These are phyloP conservation scores for Zoanthus solanderi DNA, from an alignment of 92 coral and sea anemone genomes.

Conservation along the genomic window DNA sequence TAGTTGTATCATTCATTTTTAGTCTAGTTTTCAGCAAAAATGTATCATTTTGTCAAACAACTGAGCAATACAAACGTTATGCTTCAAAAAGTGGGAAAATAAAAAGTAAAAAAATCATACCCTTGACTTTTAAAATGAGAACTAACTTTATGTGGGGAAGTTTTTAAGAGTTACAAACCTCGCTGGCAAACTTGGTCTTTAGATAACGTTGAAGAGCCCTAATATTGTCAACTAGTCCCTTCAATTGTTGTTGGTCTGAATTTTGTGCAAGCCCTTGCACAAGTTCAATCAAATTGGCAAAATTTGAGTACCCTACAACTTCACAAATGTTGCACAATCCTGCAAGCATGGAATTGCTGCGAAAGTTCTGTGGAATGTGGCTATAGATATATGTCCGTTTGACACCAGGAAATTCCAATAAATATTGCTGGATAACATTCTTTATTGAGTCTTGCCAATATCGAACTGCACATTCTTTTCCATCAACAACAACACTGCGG, in stretches of 20 bases:
- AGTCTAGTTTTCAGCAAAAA: too few relatives aligned
- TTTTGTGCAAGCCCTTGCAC: conserved; percentile 32
- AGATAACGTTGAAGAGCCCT: conserved; percentile 60
- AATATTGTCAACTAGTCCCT: conserved; percentile 33
- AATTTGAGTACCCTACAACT: conserved; percentile 51
- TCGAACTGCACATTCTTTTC: conserved; percentile 53
- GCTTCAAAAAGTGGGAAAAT: conserved; percentile 45
- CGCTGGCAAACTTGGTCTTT: conserved; percentile 60
- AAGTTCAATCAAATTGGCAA: conserved; percentile 33
- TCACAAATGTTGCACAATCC: conserved; percentile 45
- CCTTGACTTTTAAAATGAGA: not conserved
- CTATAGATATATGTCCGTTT: conserved; percentile 4
- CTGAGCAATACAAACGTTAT: not conserved
- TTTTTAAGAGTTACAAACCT: conserved; percentile 29
- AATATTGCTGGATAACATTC: conserved; percentile 49
- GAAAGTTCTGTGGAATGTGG: conserved; percentile 45
- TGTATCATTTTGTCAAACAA: not conserved
- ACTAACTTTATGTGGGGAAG: conserved; percentile 1
- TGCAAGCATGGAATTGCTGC: conserved; percentile 57
- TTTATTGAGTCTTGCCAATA: conserved; percentile 60
- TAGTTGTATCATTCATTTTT: not conserved
- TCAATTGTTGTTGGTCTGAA: conserved; percentile 23
- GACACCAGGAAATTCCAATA: conserved; percentile 49
- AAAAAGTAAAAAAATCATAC: conserved; percentile 5
- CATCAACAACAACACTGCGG: conserved; percentile 52